Percentiles rank a stretch among this genome's conserved stretches.
Evolutionary conservation across 1,140 invertebrate genomes (phyloP).

Genomic region (Neodiprion lecontei): DNA sequence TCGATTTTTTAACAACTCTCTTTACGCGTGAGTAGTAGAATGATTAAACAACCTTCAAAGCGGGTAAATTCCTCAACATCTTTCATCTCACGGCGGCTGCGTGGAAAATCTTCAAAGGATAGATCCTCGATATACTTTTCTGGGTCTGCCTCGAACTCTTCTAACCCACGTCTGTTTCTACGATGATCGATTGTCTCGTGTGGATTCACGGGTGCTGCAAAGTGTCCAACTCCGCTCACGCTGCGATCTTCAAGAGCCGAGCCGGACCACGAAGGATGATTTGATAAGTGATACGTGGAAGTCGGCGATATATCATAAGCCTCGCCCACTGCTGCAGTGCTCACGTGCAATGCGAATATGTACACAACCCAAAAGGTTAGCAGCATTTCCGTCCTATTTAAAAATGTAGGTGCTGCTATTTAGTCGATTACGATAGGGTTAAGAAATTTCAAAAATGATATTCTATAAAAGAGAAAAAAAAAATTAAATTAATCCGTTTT

Average conservation of each 20-base stretch:
- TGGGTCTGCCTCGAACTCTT: slow-evolving; percentile 20
- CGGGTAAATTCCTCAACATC: slow-evolving; percentile 27
- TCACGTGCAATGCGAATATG: slow-evolving; percentile 23
- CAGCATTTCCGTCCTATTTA: slow-evolving; percentile 10
- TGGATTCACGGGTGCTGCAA: not conserved
- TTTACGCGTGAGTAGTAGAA: not conserved
- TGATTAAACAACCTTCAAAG: not conserved
- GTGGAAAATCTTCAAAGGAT: slow-evolving; percentile 20
- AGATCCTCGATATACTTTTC: slow-evolving; percentile 24
- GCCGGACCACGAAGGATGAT: slow-evolving; percentile 34
- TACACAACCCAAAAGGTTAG: not conserved
- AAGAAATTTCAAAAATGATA: slow-evolving; percentile 21
- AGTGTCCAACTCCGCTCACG: slow-evolving; percentile 41
- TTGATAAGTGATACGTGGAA: slow-evolving; percentile 27
- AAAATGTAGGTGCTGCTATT: not conserved
- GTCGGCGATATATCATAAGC: slow-evolving; percentile 47
- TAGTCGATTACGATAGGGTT: slow-evolving; percentile 1
- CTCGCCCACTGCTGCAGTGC: slow-evolving; percentile 41
- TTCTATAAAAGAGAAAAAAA: slow-evolving; percentile 20
- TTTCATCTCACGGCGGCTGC: slow-evolving; percentile 11
- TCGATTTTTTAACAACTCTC: slow-evolving; percentile 6
- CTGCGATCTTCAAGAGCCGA: slow-evolving; percentile 41
- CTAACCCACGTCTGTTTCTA: not conserved
- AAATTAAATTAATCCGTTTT: slow-evolving; percentile 6
- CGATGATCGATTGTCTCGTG: slow-evolving; percentile 11